Evolutionary conservation across 1,140 invertebrate species (phyloP).

Genomic region (Drosophila santomea): DNA sequence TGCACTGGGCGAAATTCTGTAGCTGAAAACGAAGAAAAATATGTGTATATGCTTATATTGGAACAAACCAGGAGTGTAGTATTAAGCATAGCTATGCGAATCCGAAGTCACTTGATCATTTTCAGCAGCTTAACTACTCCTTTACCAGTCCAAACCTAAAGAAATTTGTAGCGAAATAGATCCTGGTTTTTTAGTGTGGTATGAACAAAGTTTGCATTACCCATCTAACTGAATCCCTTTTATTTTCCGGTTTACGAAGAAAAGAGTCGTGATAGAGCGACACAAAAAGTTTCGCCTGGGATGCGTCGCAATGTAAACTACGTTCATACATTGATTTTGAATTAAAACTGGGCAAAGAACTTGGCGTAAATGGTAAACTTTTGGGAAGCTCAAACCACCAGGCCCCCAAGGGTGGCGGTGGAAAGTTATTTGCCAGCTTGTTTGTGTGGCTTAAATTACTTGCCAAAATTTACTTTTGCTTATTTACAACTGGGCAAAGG

Average conservation of each 20-base stretch:
- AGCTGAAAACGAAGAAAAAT: neutral
- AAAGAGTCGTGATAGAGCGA: conserved; percentile 22
- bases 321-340: conserved; percentile 83
- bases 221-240: conserved; percentile 12
- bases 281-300: conserved; percentile 67
- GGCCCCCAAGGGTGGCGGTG: conserved; percentile 31
- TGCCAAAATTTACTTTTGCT: conserved; percentile 83
- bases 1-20: conserved; percentile 20
- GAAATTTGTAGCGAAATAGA: neutral
- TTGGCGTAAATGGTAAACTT: conserved; percentile 72
- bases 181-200: neutral
- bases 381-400: conserved; percentile 22
- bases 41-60: no score
- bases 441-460: conserved; percentile 83
- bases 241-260: conserved; percentile 17
- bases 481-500: conserved; percentile 82
- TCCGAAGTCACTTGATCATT: no score
- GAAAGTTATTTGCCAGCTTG: conserved; percentile 81
- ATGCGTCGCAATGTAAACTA: conserved; percentile 77
- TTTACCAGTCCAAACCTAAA: no score
- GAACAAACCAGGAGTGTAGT: no score
- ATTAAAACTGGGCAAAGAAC: conserved; percentile 81
- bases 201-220: conserved; percentile 3
- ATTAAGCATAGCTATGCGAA: no score
- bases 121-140: no score